Conservation (phyloP, 2,113 vertebrate genomes). For the Diglossa brunneiventris region DNA sequence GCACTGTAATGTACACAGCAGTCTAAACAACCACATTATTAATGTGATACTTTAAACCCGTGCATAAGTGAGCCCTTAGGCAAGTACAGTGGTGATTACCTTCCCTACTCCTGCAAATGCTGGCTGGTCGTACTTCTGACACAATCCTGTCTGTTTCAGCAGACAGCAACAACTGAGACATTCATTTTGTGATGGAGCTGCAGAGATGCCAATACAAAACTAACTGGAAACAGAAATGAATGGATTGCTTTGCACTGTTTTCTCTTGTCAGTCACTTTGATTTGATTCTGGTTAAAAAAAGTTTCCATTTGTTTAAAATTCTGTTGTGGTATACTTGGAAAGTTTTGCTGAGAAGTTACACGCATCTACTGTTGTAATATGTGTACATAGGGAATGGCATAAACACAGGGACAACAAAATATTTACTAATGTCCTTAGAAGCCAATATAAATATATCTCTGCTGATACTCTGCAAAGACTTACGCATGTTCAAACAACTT, state of each 20-base stretch:
- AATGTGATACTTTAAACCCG: background rate
- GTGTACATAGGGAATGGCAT: background rate
- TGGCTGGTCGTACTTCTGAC: background rate
- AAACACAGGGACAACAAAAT: conserved; percentile 44
- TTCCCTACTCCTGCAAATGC: background rate
- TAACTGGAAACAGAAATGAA: background rate
- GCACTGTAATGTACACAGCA: background rate
- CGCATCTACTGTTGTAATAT: background rate
- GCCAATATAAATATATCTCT: conserved; percentile 50
- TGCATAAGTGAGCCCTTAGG: background rate
- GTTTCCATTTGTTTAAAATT: background rate
- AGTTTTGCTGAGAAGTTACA: background rate
- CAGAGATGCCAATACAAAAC: background rate
- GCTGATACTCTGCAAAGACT: conserved; percentile 12
- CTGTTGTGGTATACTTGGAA: background rate
- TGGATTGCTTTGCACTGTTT: background rate
- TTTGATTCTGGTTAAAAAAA: background rate
- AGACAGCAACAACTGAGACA: background rate
- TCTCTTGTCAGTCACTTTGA: background rate
- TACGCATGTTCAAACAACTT: conserved; percentile 11
- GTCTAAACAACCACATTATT: background rate
- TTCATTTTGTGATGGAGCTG: background rate
- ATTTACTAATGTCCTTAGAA: conserved; percentile 43
- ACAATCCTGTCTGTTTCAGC: background rate
- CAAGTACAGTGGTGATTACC: background rate